These are phyloP conservation scores for Xenentodon cancila DNA, from an alignment of 2,797 vertebrate species.

Conservation along the genomic window DNA sequence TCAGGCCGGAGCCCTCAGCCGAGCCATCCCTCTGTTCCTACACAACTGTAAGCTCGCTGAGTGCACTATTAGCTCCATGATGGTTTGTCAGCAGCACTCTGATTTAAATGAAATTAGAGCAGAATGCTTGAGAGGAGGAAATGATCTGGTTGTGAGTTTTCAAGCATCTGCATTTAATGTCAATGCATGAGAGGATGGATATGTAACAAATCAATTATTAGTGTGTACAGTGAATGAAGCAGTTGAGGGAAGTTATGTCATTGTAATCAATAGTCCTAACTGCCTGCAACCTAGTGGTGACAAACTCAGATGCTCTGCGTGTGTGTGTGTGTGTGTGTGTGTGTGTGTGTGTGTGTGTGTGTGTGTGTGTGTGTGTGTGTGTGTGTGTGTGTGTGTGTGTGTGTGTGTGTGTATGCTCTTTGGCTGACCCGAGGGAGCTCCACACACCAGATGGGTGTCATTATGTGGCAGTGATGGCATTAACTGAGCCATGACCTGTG, in stretches of 20 bases:
- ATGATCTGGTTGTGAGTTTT: background rate
- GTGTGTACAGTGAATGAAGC: slow-evolving; percentile 33
- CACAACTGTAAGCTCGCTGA: slow-evolving; percentile 43
- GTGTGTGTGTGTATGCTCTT: slow-evolving; percentile 11
- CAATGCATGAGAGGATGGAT: slow-evolving; percentile 22
- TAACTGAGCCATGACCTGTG: slow-evolving; percentile 25
- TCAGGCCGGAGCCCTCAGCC: slow-evolving; percentile 48
- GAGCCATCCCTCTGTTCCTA: slow-evolving; percentile 53
- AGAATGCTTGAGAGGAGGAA: background rate
- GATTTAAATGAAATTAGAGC: slow-evolving; percentile 2
- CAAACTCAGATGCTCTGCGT: slow-evolving; percentile 16
- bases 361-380: no score
- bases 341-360: no score
- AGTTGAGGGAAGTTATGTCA: slow-evolving; percentile 65
- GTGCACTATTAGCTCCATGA: slow-evolving; percentile 36
- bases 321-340: no score
- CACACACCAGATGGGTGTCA: slow-evolving; percentile 59
- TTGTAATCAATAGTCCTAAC: slow-evolving; percentile 71
- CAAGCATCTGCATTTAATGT: background rate
- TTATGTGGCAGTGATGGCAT: slow-evolving; percentile 59
- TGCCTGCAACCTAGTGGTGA: slow-evolving; percentile 54
- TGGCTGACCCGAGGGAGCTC: slow-evolving; percentile 48
- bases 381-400: no score
- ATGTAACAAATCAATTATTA: slow-evolving; percentile 47
- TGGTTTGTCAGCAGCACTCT: slow-evolving; percentile 39